Percentiles rank a stretch among this genome's conserved stretches.
Conservation (phyloP, 2,113 vertebrate species). For the Raja brachyura region DNA sequence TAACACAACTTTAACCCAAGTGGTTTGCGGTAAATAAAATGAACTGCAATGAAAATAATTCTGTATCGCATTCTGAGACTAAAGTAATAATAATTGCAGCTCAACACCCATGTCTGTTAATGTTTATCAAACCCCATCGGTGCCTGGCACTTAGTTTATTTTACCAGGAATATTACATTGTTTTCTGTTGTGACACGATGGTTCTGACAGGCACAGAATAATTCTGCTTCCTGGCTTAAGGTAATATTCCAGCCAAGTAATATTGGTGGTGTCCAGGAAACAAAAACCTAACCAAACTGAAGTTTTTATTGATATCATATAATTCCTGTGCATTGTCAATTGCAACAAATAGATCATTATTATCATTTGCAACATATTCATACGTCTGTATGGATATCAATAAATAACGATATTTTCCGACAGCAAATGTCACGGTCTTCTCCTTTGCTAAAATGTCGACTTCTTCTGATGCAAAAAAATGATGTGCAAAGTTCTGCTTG, state of each 20-base stretch:
- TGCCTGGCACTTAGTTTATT: neutral
- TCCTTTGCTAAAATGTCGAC: neutral
- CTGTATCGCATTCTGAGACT: neutral
- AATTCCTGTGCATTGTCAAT: neutral
- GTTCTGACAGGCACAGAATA: constrained; percentile 16
- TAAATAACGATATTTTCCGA: neutral
- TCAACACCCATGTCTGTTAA: neutral
- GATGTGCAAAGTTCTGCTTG: neutral
- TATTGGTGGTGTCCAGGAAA: neutral
- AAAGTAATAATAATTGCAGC: neutral
- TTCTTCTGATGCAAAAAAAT: neutral
- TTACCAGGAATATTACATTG: neutral
- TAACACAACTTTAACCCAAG: neutral
- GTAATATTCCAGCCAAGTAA: neutral
- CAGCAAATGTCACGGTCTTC: neutral
- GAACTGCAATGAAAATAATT: neutral
- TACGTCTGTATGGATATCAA: neutral
- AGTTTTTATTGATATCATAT: neutral
- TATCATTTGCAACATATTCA: neutral
- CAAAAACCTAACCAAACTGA: neutral
- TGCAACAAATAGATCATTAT: neutral
- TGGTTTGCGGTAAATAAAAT: neutral
- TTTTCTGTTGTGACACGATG: neutral
- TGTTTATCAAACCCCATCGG: neutral
- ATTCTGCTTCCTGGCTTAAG: neutral